Evolutionary conservation across 2,888 invertebrate species (phyloP).

Genomic region (Netelia virgata): DNA sequence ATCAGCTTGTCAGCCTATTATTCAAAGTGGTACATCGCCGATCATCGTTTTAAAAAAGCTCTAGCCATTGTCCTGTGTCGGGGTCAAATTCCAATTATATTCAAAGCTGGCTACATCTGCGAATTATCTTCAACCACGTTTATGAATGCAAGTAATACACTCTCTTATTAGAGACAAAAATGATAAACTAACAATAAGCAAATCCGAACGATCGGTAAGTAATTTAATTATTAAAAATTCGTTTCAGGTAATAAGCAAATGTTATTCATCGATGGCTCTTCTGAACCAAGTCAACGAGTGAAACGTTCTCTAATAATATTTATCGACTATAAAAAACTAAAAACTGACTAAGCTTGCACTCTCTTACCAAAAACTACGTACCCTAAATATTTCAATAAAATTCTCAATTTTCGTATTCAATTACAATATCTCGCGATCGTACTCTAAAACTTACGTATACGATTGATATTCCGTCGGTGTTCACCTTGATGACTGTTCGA

Average conservation of each 20-base stretch:
- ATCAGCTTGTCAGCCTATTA: constrained; percentile 61
- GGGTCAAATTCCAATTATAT: constrained; percentile 65
- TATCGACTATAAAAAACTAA: background rate
- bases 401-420: background rate
- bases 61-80: constrained; percentile 59
- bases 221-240: too few relatives aligned
- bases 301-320: background rate
- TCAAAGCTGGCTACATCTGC: constrained; percentile 66
- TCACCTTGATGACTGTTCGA: constrained; percentile 1
- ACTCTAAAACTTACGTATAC: background rate
- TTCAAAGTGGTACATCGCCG: constrained; percentile 64
- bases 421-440: background rate
- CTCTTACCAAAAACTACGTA: background rate
- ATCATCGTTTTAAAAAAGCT: constrained; percentile 59
- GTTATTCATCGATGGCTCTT: constrained; percentile 67
- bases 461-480: background rate
- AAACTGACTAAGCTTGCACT: background rate
- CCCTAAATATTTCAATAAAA: background rate
- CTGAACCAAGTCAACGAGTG: constrained; percentile 66
- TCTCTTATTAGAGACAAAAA: background rate
- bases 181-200: background rate
- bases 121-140: constrained; percentile 67
- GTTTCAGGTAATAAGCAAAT: constrained; percentile 67
- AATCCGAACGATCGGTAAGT: too few relatives aligned
- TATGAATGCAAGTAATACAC: constrained; percentile 59